Evolutionary conservation across 92 coral and sea anemone genomes (phyloP).

Genomic region (Meandrina meandrites): DNA sequence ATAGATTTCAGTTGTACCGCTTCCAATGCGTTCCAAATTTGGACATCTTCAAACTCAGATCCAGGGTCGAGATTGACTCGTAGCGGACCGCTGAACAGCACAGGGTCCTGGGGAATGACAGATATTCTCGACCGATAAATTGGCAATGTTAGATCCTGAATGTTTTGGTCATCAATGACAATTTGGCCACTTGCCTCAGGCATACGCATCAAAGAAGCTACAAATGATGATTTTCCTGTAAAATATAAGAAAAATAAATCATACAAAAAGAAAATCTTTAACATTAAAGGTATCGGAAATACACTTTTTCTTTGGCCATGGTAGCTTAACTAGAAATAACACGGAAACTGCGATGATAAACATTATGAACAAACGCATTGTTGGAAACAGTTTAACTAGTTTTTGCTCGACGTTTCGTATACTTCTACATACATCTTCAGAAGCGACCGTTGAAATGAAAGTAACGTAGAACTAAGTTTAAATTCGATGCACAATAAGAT

Average conservation of each 20-base stretch:
- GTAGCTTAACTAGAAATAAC: too few species aligned
- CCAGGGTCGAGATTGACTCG: slow-evolving; percentile 24
- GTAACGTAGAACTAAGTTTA: too few species aligned
- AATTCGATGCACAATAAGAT: too few species aligned
- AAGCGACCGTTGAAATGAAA: too few species aligned
- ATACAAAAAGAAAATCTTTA: background rate
- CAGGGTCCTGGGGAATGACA: slow-evolving; percentile 28
- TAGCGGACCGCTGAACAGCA: slow-evolving; percentile 12
- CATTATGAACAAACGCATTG: too few species aligned
- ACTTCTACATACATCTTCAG: too few species aligned
- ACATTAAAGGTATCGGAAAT: too few species aligned
- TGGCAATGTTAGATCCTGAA: background rate
- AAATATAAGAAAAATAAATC: too few species aligned
- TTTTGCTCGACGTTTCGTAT: too few species aligned
- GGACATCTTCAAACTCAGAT: slow-evolving; percentile 8
- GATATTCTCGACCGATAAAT: slow-evolving; percentile 16
- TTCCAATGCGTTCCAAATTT: slow-evolving; percentile 28
- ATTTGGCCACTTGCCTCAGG: slow-evolving; percentile 18
- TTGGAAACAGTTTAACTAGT: too few species aligned
- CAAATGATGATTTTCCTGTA: slow-evolving; percentile 25
- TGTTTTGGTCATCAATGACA: slow-evolving; percentile 10
- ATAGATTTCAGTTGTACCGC: slow-evolving; percentile 23
- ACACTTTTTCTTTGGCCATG: too few species aligned
- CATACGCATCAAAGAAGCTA: slow-evolving; percentile 22
- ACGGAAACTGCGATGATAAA: too few species aligned